Evolutionary conservation across 2,113 vertebrate genomes (phyloP).

Genomic region (Hippocampus zosterae): DNA sequence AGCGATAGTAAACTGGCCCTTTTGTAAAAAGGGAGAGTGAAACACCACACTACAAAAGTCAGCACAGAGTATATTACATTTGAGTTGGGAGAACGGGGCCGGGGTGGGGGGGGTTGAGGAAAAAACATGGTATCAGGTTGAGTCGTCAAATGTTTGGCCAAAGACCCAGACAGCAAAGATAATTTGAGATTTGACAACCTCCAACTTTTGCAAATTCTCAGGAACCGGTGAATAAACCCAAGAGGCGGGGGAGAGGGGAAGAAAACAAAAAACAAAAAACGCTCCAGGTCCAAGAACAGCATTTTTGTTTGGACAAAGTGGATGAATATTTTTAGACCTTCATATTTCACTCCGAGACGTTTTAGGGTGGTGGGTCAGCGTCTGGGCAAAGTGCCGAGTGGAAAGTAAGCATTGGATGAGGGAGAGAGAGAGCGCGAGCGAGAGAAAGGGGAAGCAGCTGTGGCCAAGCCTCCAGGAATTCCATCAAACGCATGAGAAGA

Average conservation of each 20-base stretch:
- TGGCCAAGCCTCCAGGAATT: constrained; percentile 48
- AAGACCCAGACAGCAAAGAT: constrained; percentile 29
- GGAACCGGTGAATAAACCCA: constrained; percentile 35
- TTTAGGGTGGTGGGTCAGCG: constrained; percentile 37
- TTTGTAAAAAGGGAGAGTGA: neutral
- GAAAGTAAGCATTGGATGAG: constrained; percentile 61
- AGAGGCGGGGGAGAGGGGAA: neutral
- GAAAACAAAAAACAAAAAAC: constrained; percentile 28
- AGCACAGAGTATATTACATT: constrained; percentile 3
- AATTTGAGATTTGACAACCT: constrained; percentile 40
- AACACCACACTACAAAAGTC: constrained; percentile 4
- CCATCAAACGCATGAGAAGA: constrained; percentile 41
- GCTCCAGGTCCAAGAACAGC: constrained; percentile 61
- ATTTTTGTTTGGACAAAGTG: constrained; percentile 67
- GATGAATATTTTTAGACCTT: constrained; percentile 74
- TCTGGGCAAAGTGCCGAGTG: constrained; percentile 69
- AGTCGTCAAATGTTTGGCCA: constrained; percentile 21
- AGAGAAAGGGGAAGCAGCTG: constrained; percentile 60
- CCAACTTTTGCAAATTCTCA: constrained; percentile 47
- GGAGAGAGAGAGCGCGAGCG: constrained; percentile 13
- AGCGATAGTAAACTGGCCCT: neutral
- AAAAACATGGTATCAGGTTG: constrained; percentile 6
- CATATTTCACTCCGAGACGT: constrained; percentile 66
- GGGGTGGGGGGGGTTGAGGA: neutral
- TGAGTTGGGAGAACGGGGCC: neutral